Evolutionary conservation across 35 echinoderm and acorn worm species (phyloP), one percentile per base, ranked within the genome.

Genomic region (Nesometra sesokonis): DNA sequence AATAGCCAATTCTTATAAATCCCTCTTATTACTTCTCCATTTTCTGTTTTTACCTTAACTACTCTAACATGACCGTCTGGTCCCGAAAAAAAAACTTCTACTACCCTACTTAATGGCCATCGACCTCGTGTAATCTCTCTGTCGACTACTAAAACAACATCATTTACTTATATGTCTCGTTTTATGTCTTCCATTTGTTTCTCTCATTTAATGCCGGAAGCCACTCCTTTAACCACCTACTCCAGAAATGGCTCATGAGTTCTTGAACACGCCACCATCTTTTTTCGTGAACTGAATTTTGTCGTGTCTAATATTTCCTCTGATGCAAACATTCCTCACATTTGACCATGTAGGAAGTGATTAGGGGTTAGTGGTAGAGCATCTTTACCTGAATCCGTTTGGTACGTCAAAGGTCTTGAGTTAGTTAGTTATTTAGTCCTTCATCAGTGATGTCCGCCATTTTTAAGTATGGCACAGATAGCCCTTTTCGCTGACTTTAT

Each of bases 371-470:
- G n/a, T 7, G 80, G 80, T 2, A 33, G 11, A 5, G 11, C 13
- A 27, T 82, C 80, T 8, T 82, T 32, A 30, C 11, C 11, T 9
- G 3, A 7, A 7, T 11, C 80, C 5, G 80, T 33, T n/a, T 35
- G 32, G 34, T 82, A 82, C 5, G 80, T 82, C 31, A 87, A 29
- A 17, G 78, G 78, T 37, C 29, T 21, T 13, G 78, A 52, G 34
- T 81, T 87, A 23, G 46, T 37, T 15, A 81, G 30, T 37, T 47
- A 17, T 82, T n/a, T 13, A 82, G 13, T 35, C 82, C 87, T 88
- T 88, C 35, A 34, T 82, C 87, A 32, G 87, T 83, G 15, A 88
- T 39, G 36, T 88, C 86, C 29, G 86, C 86, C 5, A 35, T 77
- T 27, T 27, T 13, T 34, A 89, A 82, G n/a, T 5, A 89, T 83